Evolutionary conservation across 1,140 invertebrate species (phyloP).

Genomic region (Sogatella furcifera): DNA sequence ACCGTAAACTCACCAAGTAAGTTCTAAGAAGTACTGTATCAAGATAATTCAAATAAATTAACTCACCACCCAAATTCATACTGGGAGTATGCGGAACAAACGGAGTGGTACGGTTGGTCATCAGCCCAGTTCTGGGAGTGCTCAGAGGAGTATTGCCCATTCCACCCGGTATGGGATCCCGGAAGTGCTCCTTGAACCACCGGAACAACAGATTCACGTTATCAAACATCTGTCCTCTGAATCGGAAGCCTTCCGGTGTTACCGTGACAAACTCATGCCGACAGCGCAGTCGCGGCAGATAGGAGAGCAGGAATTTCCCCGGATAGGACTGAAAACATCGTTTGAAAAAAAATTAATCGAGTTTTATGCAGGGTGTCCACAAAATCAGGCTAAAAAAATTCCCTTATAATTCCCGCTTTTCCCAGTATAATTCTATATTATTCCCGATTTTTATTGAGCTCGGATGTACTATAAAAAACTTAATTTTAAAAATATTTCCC

Average conservation of each 20-base stretch:
- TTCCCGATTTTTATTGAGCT: too few species aligned
- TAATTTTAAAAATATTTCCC: too few species aligned
- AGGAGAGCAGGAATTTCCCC: conserved; percentile 91
- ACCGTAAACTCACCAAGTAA: too few species aligned
- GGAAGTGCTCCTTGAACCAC: conserved; percentile 98
- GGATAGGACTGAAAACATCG: conserved; percentile 57
- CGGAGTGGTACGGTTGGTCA: conserved; percentile 48
- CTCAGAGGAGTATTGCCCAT: conserved; percentile 43
- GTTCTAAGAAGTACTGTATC: too few species aligned
- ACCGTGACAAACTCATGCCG: conserved; percentile 89
- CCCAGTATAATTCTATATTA: too few species aligned
- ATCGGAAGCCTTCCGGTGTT: conserved; percentile 85
- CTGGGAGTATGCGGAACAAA: conserved; percentile 51
- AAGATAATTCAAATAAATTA: too few species aligned
- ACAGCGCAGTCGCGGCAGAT: conserved; percentile 72
- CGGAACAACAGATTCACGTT: conserved; percentile 72
- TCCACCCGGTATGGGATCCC: conserved; percentile 67
- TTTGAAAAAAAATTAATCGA: too few species aligned
- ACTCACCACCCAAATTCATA: conserved; percentile 33
- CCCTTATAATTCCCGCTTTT: too few species aligned
- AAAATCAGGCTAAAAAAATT: too few species aligned
- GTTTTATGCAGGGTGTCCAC: too few species aligned
- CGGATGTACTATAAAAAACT: too few species aligned
- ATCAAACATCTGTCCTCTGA: conserved; percentile 78
- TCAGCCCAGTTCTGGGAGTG: conserved; percentile 45